Evolutionary conservation across 2,113 vertebrate genomes (phyloP).

Genomic region (Archocentrus centrarchus): DNA sequence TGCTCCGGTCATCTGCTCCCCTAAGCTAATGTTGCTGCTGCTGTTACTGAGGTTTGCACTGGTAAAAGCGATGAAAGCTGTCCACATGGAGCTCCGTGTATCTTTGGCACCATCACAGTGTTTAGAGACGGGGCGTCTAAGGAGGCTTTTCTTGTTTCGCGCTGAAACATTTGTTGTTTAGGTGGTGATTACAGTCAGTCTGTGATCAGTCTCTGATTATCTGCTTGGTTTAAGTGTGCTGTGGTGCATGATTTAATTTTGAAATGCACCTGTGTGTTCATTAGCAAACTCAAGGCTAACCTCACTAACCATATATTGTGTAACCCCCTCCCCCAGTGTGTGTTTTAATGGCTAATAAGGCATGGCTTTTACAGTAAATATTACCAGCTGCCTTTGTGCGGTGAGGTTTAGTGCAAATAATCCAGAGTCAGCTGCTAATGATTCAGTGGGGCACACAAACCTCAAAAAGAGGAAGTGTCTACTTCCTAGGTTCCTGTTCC

Average conservation of each 20-base stretch:
- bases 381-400: not conserved
- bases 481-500: slow-evolving; percentile 62
- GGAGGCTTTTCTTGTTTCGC: no score
- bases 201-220: not conserved
- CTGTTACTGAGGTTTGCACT: slow-evolving; percentile 3
- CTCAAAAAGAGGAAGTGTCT: slow-evolving; percentile 61
- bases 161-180: not conserved
- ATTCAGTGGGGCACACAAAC: slow-evolving; percentile 44
- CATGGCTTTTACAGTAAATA: not conserved
- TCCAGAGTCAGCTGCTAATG: slow-evolving; percentile 53
- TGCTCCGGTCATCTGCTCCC: slow-evolving; percentile 46
- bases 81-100: not conserved
- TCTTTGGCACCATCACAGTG: not conserved
- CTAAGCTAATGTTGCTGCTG: slow-evolving; percentile 22
- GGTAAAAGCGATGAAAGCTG: not conserved
- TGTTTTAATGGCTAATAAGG: not conserved
- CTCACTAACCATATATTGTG: not conserved
- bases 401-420: not conserved
- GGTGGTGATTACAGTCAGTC: not conserved
- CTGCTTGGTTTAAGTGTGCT: not conserved
- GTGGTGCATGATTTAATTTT: not conserved
- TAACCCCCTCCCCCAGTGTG: accelerated
- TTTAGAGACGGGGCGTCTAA: not conserved
- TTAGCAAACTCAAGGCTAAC: not conserved
- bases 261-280: not conserved